These are phyloP conservation scores for Hipparchia sbordonii DNA, from an alignment of 2,888 invertebrate species.

Conservation along the genomic window DNA sequence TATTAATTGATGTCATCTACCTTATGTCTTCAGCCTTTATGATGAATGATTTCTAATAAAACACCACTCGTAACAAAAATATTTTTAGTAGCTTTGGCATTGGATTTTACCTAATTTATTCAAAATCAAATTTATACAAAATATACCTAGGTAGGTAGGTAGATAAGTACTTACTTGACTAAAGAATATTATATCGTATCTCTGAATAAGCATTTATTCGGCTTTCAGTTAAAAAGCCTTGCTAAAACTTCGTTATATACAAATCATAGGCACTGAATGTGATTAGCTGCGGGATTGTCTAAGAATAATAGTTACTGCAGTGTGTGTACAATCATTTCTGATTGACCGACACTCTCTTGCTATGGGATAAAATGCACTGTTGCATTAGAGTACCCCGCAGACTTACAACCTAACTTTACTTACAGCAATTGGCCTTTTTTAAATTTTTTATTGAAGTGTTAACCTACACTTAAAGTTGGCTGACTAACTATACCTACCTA, in stretches of 20 bases:
- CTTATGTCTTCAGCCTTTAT: conserved; percentile 21
- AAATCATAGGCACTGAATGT: conserved; percentile 72
- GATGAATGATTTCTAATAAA: conserved; percentile 22
- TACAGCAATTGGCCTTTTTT: no score
- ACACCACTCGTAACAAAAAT: conserved; percentile 34
- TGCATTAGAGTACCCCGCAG: no score
- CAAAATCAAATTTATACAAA: conserved; percentile 66
- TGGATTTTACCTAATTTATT: conserved; percentile 47
- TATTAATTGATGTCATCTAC: neutral
- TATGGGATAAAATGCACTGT: no score
- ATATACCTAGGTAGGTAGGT: conserved; percentile 47
- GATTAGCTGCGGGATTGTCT: no score
- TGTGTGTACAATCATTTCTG: no score
- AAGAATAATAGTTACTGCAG: no score
- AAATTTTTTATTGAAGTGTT: no score
- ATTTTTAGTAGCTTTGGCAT: conserved; percentile 32
- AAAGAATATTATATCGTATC: conserved; percentile 69
- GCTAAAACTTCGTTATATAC: conserved; percentile 58
- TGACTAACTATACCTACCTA: no score
- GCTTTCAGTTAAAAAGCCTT: conserved; percentile 45
- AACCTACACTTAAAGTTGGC: no score
- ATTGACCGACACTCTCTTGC: no score
- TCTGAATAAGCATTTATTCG: conserved; percentile 64
- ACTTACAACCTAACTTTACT: no score
- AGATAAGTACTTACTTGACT: conserved; percentile 40